Conservation (phyloP, 1,140 invertebrate genomes). For the Musca vetustissima region DNA sequence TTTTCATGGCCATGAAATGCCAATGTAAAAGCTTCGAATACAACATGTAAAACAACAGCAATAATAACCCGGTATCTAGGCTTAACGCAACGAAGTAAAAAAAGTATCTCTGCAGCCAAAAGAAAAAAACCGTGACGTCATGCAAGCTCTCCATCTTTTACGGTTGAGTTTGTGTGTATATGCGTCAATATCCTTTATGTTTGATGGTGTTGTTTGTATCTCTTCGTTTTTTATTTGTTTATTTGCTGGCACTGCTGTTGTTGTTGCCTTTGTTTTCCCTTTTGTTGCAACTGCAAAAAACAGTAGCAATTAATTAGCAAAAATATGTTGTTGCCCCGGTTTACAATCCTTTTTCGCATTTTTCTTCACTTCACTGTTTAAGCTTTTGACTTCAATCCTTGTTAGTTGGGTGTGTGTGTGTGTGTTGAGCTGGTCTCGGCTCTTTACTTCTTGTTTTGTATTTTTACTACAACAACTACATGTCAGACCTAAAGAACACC, state of each 20-base stretch:
- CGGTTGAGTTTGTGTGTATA: background rate
- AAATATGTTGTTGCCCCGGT: conserved; percentile 22
- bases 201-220: background rate
- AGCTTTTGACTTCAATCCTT: conserved; percentile 14
- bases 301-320: conserved; percentile 25
- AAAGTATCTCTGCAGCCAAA: background rate
- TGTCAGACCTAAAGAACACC: no score
- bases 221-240: no score
- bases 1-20: no score
- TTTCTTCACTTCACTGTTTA: conserved; percentile 20
- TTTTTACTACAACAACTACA: conserved; percentile 35
- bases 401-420: conserved; percentile 6
- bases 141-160: background rate
- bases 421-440: conserved; percentile 3
- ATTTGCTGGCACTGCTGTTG: no score
- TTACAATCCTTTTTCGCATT: conserved; percentile 16
- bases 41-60: background rate
- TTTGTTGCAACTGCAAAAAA: conserved; percentile 1
- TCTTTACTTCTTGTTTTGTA: conserved; percentile 37
- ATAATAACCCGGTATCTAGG: background rate
- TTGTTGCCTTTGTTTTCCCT: no score
- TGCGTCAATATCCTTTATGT: no score
- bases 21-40: background rate
- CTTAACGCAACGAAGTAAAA: background rate
- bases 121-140: background rate